Evolutionary conservation across 2,888 invertebrate species (phyloP), one percentile per base, ranked within the genome.

Genomic region (Pseudococcus longispinus): DNA sequence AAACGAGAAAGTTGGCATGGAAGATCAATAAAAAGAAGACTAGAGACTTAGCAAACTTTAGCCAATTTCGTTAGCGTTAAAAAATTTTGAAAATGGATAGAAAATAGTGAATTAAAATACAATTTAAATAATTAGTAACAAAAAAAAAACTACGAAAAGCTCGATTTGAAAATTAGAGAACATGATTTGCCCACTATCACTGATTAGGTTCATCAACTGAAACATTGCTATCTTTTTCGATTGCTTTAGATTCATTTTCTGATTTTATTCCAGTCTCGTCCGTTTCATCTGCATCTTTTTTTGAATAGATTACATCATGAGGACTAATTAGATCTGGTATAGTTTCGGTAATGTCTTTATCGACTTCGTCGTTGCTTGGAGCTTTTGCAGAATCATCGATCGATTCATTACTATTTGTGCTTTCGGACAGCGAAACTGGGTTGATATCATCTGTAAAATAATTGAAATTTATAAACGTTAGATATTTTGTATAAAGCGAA

Each of bases 11-110:
- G 74, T 74, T 74, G 15, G 32, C 18, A 32, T 74, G 74, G 74
- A 74, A 74, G 74, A 74, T 74, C 74, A 32, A 18, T 74, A 32
- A 74, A 74, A 74, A 18, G 74, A 74, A 74, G 74, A 74, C 74
- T 74, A 74, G 74, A 74, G 20, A 74, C 32, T 32, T 74, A 37
- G 46, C 6, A 46, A 83, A 83, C 11, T 44, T 83, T 44, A 6
- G 46, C 83, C 20, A 83, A 46, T 44, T 26, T 26, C 42, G 83
- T 46, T 46, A 83, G n/a, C 37, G 6, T 83, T 42, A 83, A 82
- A 18, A 0, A 83, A 46, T 44, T 26, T 26, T 83, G 44, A 83
- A 74, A 15, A 32, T 20, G 4, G 9, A 32, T 15, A 26, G 0
- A 44, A 83, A 37, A 23, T 42, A 51, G 37, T n/a, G n/a, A 44